Percentiles rank a stretch among this genome's conserved stretches.
Conservation (phyloP, 2,888 invertebrate species). For the Melitaea athalia region DNA sequence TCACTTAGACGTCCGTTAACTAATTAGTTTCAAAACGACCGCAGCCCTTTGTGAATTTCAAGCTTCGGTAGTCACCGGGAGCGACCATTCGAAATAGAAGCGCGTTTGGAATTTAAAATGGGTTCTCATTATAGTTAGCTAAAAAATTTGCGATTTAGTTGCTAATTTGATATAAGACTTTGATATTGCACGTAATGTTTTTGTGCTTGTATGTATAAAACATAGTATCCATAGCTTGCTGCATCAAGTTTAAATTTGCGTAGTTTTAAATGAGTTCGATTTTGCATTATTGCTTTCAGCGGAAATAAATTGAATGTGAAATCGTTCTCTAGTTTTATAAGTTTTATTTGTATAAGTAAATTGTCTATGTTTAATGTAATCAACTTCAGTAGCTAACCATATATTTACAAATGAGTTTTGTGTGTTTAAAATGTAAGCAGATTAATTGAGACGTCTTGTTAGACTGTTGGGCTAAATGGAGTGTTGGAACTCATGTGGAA, state of each 20-base stretch:
- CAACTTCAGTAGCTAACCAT: neutral
- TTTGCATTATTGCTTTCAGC: constrained; percentile 46
- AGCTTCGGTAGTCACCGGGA: constrained; percentile 66
- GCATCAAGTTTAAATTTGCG: constrained; percentile 69
- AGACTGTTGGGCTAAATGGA: constrained; percentile 7
- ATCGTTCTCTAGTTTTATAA: constrained; percentile 41
- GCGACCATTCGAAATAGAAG: constrained; percentile 70
- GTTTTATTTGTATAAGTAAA: constrained; percentile 8
- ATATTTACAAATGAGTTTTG: neutral
- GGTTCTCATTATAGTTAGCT: constrained; percentile 66
- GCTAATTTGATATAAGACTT: constrained; percentile 57
- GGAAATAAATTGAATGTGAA: constrained; percentile 41
- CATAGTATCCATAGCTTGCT: constrained; percentile 77
- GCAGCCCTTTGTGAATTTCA: constrained; percentile 77
- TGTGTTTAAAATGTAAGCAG: constrained; percentile 9
- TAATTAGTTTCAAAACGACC: constrained; percentile 80
- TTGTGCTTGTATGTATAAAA: constrained; percentile 64
- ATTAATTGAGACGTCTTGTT: constrained; percentile 4
- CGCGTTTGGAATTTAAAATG: constrained; percentile 66
- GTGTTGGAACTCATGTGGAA: constrained; percentile 14
- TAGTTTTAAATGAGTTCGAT: constrained; percentile 47
- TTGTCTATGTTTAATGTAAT: neutral
- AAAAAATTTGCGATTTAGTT: constrained; percentile 66
- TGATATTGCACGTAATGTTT: constrained; percentile 61
- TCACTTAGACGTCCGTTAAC: constrained; percentile 38